phyloP scores from a whole-genome alignment of 1,140 invertebrate species.

The Pantala flavescens region DNA sequence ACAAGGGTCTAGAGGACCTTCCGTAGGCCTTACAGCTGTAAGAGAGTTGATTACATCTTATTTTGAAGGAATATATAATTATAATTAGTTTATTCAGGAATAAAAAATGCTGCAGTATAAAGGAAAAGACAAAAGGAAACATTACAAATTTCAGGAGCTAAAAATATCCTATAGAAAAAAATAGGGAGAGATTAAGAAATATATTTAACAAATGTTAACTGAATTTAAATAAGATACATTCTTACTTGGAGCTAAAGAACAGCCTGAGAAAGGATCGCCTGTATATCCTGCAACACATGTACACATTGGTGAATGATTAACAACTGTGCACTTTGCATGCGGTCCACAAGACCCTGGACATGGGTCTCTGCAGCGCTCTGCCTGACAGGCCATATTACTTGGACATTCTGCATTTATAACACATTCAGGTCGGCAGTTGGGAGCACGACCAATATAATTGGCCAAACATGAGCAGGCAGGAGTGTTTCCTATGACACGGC shows the following conservation, averaged over 20 bases:
- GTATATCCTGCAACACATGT: constrained; percentile 59
- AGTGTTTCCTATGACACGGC: constrained; percentile 54
- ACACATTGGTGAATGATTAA: constrained; percentile 65
- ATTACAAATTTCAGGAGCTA: no score
- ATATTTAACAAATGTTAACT: background rate
- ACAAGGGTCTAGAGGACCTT: constrained; percentile 45
- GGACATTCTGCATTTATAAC: constrained; percentile 61
- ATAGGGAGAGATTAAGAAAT: background rate
- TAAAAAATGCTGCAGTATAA: no score
- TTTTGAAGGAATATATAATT: no score
- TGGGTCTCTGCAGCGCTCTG: constrained; percentile 68
- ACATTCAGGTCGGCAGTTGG: constrained; percentile 71
- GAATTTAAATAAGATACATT: constrained; percentile 17
- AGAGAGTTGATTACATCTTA: background rate
- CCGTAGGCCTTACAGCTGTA: constrained; percentile 18
- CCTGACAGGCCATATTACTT: constrained; percentile 59
- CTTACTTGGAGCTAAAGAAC: constrained; percentile 39
- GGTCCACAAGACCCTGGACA: constrained; percentile 66
- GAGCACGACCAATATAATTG: constrained; percentile 61
- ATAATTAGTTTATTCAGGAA: no score
- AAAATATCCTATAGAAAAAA: no score
- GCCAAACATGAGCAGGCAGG: constrained; percentile 63
- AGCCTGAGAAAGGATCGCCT: constrained; percentile 61
- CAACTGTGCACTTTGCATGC: constrained; percentile 59
- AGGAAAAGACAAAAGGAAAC: no score